These are phyloP conservation scores for Eupeodes luniger DNA, from an alignment of 2,888 invertebrate species.

Conservation along the genomic window DNA sequence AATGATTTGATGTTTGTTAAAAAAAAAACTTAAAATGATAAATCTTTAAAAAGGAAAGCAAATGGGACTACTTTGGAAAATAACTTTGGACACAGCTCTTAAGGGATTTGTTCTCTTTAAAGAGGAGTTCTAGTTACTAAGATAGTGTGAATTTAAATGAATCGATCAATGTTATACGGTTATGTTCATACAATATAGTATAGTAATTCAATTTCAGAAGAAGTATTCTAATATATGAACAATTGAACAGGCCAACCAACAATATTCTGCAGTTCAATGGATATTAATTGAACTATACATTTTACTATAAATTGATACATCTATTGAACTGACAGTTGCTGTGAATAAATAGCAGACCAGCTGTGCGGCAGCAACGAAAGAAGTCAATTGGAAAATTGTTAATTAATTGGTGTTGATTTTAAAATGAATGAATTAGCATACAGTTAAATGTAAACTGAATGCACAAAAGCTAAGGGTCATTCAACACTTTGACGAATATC, in stretches of 20 bases:
- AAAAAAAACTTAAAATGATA: too few relatives aligned
- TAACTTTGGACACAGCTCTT: too few relatives aligned
- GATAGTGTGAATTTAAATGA: too few relatives aligned
- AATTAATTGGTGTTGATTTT: constrained; percentile 18
- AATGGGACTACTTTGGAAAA: too few relatives aligned
- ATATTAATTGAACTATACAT: constrained; percentile 23
- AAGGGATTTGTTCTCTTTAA: too few relatives aligned
- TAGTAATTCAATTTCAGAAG: background rate
- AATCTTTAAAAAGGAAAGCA: too few relatives aligned
- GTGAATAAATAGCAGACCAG: constrained; percentile 33
- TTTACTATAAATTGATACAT: constrained; percentile 9
- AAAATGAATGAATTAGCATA: constrained; percentile 7
- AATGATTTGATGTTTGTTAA: too few relatives aligned
- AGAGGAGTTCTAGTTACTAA: too few relatives aligned
- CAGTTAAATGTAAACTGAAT: constrained; percentile 10
- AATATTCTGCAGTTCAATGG: background rate
- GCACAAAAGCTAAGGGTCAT: background rate
- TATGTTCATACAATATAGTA: too few relatives aligned
- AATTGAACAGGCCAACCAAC: background rate
- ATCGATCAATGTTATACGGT: too few relatives aligned
- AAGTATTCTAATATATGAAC: background rate
- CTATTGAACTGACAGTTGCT: constrained; percentile 20
- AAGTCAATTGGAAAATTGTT: constrained; percentile 40
- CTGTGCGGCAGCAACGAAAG: background rate
- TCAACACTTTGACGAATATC: background rate